phyloP scores from a whole-genome alignment of 2,113 vertebrate species.

The Eupsittula cactorum region DNA sequence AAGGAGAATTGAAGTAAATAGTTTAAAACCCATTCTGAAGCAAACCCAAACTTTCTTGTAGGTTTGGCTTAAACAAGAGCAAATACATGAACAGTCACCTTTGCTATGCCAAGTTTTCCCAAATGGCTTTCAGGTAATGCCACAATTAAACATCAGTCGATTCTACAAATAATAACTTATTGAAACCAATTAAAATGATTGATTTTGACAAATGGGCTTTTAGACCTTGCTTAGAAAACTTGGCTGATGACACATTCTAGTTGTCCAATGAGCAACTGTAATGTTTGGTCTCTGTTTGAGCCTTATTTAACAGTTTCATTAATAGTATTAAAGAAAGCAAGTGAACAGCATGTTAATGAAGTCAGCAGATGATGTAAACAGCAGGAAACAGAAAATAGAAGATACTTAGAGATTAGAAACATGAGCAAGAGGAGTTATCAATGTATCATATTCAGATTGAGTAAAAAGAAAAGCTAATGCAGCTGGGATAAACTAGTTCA shows the following conservation, averaged over 20 bases:
- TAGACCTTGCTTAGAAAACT: background rate
- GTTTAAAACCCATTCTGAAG: background rate
- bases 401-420: conserved; percentile 28
- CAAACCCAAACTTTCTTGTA: background rate
- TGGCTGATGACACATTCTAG: background rate
- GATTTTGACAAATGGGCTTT: background rate
- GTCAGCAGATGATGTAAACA: conserved; percentile 63
- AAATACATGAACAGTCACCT: background rate
- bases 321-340: conserved; percentile 49
- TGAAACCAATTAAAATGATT: conserved; percentile 34
- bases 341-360: conserved; percentile 63
- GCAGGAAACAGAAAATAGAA: conserved; percentile 50
- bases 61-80: background rate
- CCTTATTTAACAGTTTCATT: conserved; percentile 60
- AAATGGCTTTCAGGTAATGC: background rate
- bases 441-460: conserved; percentile 5
- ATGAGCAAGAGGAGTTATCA: conserved; percentile 7
- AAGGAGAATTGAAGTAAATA: background rate
- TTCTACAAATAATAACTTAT: conserved; percentile 1
- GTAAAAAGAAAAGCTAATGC: background rate
- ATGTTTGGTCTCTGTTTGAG: conserved; percentile 21
- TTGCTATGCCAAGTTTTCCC: background rate
- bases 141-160: conserved; percentile 8
- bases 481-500: background rate
- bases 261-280: background rate